A percentile compares a stretch with the other conserved stretches of the same genome.
Conservation (phyloP, 1,140 invertebrate genomes). For the Metopolophium dirhodum region DNA sequence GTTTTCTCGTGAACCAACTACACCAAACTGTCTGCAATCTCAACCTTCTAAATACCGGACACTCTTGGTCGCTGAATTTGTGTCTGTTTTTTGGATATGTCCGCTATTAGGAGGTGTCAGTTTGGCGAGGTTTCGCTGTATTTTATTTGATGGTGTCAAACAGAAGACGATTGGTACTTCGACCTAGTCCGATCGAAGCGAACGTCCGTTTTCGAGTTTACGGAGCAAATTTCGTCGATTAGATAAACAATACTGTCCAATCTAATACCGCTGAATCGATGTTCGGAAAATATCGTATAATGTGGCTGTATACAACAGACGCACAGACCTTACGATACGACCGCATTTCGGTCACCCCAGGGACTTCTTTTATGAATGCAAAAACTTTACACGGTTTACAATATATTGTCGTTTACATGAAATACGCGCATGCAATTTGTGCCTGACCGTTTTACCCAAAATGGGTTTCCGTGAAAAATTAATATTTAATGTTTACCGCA, state of each 20-base stretch:
- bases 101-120: too few relatives aligned
- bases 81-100: too few relatives aligned
- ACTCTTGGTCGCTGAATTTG: too few relatives aligned
- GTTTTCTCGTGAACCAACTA: too few relatives aligned
- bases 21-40: too few relatives aligned
- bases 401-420: background rate
- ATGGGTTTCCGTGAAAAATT: background rate
- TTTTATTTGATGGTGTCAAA: too few relatives aligned
- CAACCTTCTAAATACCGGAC: too few relatives aligned
- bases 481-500: background rate
- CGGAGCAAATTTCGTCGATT: background rate
- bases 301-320: too few relatives aligned
- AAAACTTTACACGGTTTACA: background rate
- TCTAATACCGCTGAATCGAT: background rate
- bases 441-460: background rate
- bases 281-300: too few relatives aligned
- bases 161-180: too few relatives aligned
- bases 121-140: too few relatives aligned
- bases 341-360: background rate
- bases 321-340: background rate
- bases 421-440: background rate
- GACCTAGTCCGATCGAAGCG: background rate
- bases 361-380: background rate
- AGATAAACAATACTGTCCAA: background rate
- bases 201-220: background rate